Evolutionary conservation across 64 coral and sea anemone genomes (phyloP), one percentile per base, ranked within the genome.

Genomic region (Actinia tenebrosa): DNA sequence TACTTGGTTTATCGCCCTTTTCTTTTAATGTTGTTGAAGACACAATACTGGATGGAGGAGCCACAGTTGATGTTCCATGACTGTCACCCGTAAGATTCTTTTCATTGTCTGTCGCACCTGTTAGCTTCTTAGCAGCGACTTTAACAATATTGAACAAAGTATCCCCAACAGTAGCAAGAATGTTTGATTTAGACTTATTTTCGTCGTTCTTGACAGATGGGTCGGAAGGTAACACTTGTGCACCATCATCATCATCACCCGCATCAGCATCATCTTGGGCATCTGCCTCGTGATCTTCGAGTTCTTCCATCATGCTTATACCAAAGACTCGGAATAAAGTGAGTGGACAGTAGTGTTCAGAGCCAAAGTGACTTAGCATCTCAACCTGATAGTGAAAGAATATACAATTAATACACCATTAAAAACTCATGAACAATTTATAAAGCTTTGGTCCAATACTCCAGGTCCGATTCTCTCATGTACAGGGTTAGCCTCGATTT

Each of bases 281-380:
- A 26, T 77, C 94, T 77, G 27, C 91, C 60, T 99, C 97, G 4
- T 99, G 97, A 64, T 99, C 97, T 82, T 99, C 97, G 20, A 94
- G 89, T 50, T 99, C 97, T 79, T 99, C 97, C 45, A 99, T 91
- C 97, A 99, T 99, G 52, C 93, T 95, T 9, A 63, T 89, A 16
- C 97, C 97, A 87, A 89, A 92, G 54, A 99, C 97, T 53, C 93
- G 88, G 15, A 98, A 87, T 58, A 99, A 86, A 45, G 93, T 99
- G 81, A 95, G 82, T 23, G 97, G 97, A 80, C 97, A 99, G 83
- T 99, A 99, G 78, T 99, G 97, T 45, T 99, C 91, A 11, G 86
- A 91, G 11, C 93, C 97, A 89, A 95, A 95, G 53, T 99, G 97
- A 93, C 93, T 99, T 19, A 99, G 53, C 97, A 95, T 95, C 58